These are phyloP conservation scores for Nipponia nippon DNA, from an alignment of 2,113 vertebrate species.

Conservation along the genomic window DNA sequence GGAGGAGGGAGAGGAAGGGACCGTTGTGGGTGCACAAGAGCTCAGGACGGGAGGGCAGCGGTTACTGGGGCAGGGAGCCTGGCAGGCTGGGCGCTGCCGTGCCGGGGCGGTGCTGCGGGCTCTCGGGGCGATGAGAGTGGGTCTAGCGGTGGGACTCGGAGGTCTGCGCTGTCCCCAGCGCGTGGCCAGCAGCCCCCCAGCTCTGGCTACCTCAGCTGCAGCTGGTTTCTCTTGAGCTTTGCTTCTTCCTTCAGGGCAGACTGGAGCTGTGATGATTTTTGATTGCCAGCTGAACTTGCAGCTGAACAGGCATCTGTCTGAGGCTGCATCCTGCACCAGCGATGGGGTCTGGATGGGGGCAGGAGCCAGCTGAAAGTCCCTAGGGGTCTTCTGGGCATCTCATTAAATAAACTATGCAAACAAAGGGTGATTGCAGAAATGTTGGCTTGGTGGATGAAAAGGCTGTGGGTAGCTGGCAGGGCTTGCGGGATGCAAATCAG, in stretches of 20 bases:
- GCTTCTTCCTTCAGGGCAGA: neutral
- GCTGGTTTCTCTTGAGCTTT: neutral
- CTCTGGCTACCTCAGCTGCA: neutral
- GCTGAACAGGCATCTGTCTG: neutral
- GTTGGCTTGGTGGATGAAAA: neutral
- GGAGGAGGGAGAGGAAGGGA: neutral
- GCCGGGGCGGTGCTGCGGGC: neutral
- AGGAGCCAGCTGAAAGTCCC: neutral
- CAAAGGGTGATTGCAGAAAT: neutral
- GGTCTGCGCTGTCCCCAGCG: neutral
- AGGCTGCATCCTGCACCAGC: neutral
- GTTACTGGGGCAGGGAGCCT: accelerated
- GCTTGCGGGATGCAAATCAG: neutral
- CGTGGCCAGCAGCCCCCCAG: neutral
- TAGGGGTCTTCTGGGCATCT: neutral
- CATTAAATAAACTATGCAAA: neutral
- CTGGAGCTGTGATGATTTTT: neutral
- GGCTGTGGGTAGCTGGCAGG: neutral
- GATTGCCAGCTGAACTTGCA: neutral
- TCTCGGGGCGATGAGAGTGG: no score
- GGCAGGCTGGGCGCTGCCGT: neutral
- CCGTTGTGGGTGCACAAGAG: neutral
- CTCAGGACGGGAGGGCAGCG: accelerated
- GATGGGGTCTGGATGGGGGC: neutral
- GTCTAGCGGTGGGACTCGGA: accelerated